Percentiles rank a stretch among this genome's conserved stretches.
Evolutionary conservation across 2,797 vertebrate species (phyloP).

Genomic region (Molossus molossus): DNA sequence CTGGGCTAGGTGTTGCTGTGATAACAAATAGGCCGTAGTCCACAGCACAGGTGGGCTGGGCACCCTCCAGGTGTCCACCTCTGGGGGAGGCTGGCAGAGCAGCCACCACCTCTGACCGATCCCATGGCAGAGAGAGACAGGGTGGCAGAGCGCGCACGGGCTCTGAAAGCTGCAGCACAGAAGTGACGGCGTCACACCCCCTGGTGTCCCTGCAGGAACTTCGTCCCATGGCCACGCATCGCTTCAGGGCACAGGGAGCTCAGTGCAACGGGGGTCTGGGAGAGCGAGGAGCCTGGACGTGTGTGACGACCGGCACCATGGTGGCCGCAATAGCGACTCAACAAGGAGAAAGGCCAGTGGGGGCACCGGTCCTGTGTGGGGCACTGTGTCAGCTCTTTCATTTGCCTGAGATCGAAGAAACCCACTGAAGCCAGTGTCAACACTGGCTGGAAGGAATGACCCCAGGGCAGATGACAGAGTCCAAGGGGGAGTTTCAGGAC

Average conservation of each 20-base stretch:
- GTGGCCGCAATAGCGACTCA: background rate
- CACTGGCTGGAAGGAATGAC: background rate
- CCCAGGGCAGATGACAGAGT: background rate
- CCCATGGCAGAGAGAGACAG: background rate
- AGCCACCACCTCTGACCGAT: background rate
- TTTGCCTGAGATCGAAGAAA: background rate
- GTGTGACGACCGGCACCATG: background rate
- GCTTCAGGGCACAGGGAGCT: background rate
- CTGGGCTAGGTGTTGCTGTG: background rate
- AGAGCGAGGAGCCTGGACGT: background rate
- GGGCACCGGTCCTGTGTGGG: accelerated
- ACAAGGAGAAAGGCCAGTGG: background rate
- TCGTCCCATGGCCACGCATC: accelerated
- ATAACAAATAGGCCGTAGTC: background rate
- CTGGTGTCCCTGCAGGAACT: accelerated
- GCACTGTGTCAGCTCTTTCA: background rate
- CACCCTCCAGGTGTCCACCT: background rate
- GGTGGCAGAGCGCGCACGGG: accelerated
- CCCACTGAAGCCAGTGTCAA: background rate
- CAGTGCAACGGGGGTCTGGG: background rate
- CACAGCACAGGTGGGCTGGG: background rate
- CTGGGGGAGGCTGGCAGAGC: background rate
- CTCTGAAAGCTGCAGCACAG: background rate
- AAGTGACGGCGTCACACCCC: background rate
- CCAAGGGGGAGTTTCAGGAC: background rate